phyloP scores from a whole-genome alignment of 2,888 invertebrate genomes.

The Cynaeus angustus region DNA sequence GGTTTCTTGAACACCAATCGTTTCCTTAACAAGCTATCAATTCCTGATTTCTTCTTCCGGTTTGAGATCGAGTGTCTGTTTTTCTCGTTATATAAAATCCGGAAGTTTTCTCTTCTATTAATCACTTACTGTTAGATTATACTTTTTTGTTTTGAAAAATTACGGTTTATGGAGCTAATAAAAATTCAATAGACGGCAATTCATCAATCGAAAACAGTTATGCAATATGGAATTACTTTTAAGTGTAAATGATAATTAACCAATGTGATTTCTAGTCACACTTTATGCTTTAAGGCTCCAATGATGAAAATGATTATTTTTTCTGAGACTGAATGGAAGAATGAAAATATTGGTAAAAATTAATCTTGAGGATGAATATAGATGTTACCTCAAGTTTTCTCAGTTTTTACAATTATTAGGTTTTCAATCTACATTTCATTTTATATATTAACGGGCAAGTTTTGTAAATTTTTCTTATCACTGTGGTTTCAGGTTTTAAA shows the following conservation, averaged over 20 bases:
- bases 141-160: slow-evolving; percentile 12
- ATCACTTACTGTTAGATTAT: slow-evolving; percentile 1
- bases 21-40: not conserved
- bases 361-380: too few relatives aligned
- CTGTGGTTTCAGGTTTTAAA: too few relatives aligned
- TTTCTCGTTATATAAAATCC: slow-evolving; percentile 33
- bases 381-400: too few relatives aligned
- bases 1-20: not conserved
- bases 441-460: too few relatives aligned
- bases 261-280: slow-evolving; percentile 34
- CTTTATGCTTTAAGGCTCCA: not conserved
- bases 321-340: not conserved
- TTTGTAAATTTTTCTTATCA: too few relatives aligned
- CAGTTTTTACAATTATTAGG: too few relatives aligned
- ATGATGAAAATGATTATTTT: slow-evolving; percentile 15
- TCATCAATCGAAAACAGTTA: slow-evolving; percentile 16
- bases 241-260: slow-evolving; percentile 23
- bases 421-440: too few relatives aligned
- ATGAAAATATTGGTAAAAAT: too few relatives aligned
- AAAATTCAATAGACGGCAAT: slow-evolving; percentile 8
- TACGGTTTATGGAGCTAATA: slow-evolving; percentile 7
- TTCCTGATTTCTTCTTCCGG: slow-evolving; percentile 19
- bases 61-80: slow-evolving; percentile 17
- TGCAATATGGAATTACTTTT: slow-evolving; percentile 11
- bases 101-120: slow-evolving; percentile 18